phyloP scores from a whole-genome alignment of 1,140 invertebrate genomes.

The Pemphigus obesinymphae region DNA sequence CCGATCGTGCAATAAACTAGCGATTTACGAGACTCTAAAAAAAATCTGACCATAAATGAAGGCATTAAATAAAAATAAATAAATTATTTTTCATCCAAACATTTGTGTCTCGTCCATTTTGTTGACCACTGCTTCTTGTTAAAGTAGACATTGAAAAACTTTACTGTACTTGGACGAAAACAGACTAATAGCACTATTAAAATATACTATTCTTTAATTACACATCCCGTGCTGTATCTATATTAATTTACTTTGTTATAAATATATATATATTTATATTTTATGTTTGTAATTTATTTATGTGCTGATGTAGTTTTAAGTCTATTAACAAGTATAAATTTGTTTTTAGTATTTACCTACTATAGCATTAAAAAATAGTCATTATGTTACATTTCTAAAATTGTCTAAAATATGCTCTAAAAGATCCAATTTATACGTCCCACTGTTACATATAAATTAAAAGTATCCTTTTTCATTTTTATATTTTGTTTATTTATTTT shows the following conservation, averaged over 20 bases:
- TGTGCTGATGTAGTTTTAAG: too few relatives aligned
- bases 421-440: constrained; percentile 2
- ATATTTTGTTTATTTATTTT: constrained; percentile 1
- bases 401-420: neutral
- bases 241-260: neutral
- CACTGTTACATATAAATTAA: constrained; percentile 1
- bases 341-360: too few relatives aligned
- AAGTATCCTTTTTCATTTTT: neutral
- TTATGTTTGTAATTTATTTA: too few relatives aligned
- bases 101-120: neutral
- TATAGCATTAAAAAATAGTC: neutral
- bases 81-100: neutral
- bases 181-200: neutral
- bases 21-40: neutral
- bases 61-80: neutral
- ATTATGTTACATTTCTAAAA: neutral
- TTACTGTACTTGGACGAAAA: neutral
- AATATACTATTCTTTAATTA: neutral
- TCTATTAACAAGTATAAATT: too few relatives aligned
- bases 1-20: neutral
- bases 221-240: neutral
- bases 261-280: neutral
- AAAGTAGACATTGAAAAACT: neutral
- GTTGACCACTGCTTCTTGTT: neutral
- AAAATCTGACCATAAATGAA: constrained; percentile 1